Percentiles rank a stretch among this genome's conserved stretches.
phyloP scores from a whole-genome alignment of 2,888 invertebrate species.

The Hydrotaea cyrtoneurina region DNA sequence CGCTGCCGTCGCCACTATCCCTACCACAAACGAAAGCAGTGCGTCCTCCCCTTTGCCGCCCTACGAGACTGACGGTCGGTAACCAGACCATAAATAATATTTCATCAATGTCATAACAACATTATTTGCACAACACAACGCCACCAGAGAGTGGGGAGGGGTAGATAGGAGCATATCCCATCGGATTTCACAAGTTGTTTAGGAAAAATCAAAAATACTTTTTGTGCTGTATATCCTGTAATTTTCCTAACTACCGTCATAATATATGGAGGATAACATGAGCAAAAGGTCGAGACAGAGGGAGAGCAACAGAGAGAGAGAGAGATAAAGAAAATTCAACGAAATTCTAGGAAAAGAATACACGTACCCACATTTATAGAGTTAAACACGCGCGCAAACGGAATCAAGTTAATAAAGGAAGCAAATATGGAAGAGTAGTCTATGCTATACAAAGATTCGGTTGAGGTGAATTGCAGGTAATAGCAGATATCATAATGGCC shows the following conservation, averaged over 20 bases:
- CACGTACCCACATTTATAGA: background rate
- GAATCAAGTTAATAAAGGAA: background rate
- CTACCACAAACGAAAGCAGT: too few relatives aligned
- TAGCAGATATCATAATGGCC: background rate
- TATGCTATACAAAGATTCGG: background rate
- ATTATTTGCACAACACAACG: conserved; percentile 9
- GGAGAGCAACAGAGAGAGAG: too few relatives aligned
- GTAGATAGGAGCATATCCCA: conserved; percentile 5
- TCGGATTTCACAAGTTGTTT: conserved; percentile 22
- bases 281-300: background rate
- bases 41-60: background rate
- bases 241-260: conserved; percentile 12
- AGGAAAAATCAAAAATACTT: conserved; percentile 22
- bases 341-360: background rate
- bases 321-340: background rate
- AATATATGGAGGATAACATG: conserved; percentile 17
- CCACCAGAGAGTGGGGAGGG: background rate
- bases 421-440: too few relatives aligned
- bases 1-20: background rate
- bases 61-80: background rate
- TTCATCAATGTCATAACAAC: conserved; percentile 50
- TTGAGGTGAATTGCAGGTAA: background rate
- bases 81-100: conserved; percentile 25
- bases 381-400: background rate
- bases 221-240: conserved; percentile 35